Percentiles rank a stretch among this genome's conserved stretches.
Conservation (phyloP, 2,888 invertebrate species). For the Lasioglossum malachurum region DNA sequence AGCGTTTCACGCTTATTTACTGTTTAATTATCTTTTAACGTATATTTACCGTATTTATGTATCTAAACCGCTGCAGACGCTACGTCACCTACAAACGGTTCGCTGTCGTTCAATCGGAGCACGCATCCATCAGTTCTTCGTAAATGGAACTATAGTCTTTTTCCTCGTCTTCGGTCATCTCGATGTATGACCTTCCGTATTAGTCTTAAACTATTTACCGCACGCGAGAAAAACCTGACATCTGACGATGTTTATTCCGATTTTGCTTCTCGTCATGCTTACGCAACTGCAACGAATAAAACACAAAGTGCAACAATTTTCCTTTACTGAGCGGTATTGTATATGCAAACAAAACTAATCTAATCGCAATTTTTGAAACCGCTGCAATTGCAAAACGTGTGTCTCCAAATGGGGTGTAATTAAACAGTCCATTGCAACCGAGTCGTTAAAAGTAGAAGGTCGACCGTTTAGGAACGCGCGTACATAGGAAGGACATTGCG, state of each 20-base stretch:
- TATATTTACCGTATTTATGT: neutral
- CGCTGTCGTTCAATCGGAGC: slow-evolving; percentile 7
- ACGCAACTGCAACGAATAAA: slow-evolving; percentile 3
- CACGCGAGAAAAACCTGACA: slow-evolving; percentile 1
- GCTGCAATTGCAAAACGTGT: neutral
- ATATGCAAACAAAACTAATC: neutral
- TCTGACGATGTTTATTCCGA: neutral
- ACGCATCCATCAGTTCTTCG: slow-evolving; percentile 4
- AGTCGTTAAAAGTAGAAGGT: neutral
- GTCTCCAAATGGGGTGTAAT: neutral
- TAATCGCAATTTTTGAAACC: neutral
- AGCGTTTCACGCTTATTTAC: neutral
- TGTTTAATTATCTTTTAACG: neutral
- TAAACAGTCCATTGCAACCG: neutral
- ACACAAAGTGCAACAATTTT: neutral
- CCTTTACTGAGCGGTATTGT: neutral
- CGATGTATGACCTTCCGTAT: slow-evolving; percentile 42
- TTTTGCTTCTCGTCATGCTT: neutral
- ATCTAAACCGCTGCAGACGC: slow-evolving; percentile 17
- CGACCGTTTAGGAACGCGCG: neutral
- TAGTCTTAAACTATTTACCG: slow-evolving; percentile 1
- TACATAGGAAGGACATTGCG: slow-evolving; percentile 11
- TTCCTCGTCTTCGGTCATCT: slow-evolving; percentile 18
- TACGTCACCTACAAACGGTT: slow-evolving; percentile 16
- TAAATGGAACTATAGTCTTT: slow-evolving; percentile 12